A percentile compares a stretch with the other conserved stretches of the same genome.
phyloP scores from a whole-genome alignment of 2,113 vertebrate species.

The Gavialis gangeticus region DNA sequence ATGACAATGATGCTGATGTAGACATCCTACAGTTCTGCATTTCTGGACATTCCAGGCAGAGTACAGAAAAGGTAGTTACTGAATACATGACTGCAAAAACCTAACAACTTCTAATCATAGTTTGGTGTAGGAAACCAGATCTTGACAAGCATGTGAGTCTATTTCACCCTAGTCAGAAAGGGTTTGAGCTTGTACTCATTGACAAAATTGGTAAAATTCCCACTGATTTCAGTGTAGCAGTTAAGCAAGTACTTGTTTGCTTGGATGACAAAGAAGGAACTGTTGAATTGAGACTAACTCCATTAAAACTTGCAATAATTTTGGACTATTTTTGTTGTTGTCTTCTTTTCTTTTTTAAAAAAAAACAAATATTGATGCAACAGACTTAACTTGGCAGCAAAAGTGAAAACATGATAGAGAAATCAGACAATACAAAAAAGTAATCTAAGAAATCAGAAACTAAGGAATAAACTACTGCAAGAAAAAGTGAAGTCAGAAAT shows the following conservation, averaged over 20 bases:
- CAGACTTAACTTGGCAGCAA: not conserved
- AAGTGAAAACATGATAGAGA: not conserved
- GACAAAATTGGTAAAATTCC: not conserved
- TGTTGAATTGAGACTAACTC: not conserved
- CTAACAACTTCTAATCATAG: not conserved
- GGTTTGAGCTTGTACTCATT: not conserved
- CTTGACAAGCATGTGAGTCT: not conserved
- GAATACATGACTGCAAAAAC: not conserved
- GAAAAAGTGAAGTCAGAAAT: not conserved
- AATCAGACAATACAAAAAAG: not conserved
- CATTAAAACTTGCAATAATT: not conserved
- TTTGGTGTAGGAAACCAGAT: not conserved
- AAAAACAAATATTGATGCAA: not conserved
- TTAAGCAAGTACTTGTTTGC: not conserved
- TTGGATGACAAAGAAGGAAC: not conserved
- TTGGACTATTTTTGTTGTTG: not conserved
- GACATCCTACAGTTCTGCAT: not conserved
- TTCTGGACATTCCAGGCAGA: not conserved
- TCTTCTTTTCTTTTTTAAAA: not conserved
- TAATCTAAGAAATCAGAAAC: not conserved
- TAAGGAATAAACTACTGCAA: not conserved
- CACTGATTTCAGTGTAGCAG: not conserved
- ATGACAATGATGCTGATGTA: not conserved
- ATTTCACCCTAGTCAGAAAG: not conserved
- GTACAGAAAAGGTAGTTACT: not conserved